Percentiles rank a stretch among this genome's conserved stretches.
Evolutionary conservation across 2,888 invertebrate genomes (phyloP).

Genomic region (Timema cristinae): DNA sequence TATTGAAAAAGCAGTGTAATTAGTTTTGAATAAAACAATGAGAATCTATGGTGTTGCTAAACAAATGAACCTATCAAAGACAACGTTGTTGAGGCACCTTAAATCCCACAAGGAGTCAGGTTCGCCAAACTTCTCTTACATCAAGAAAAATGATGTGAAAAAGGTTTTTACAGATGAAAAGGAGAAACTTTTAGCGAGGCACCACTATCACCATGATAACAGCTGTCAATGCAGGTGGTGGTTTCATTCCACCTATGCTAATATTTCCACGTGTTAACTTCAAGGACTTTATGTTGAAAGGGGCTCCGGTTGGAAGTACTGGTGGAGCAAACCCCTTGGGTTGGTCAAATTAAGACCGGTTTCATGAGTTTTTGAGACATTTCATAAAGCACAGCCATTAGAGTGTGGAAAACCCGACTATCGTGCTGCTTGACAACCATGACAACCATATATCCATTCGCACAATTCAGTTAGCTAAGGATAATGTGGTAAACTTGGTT

Average conservation of each 20-base stretch:
- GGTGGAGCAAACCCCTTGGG: slow-evolving; percentile 36
- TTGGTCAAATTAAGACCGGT: slow-evolving; percentile 36
- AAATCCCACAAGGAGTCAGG: too few species aligned
- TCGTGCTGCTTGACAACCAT: slow-evolving; percentile 37
- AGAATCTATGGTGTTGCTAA: background rate
- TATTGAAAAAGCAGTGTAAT: background rate
- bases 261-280: slow-evolving; percentile 36
- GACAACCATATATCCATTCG: slow-evolving; percentile 32
- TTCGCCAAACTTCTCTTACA: too few species aligned
- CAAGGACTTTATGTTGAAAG: slow-evolving; percentile 39
- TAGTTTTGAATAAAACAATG: background rate
- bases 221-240: slow-evolving; percentile 41
- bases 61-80: background rate
- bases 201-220: slow-evolving; percentile 17
- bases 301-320: slow-evolving; percentile 40
- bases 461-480: slow-evolving; percentile 38
- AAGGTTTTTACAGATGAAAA: slow-evolving; percentile 28
- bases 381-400: slow-evolving; percentile 33
- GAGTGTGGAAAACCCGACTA: slow-evolving; percentile 29
- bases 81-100: too few species aligned
- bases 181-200: slow-evolving; percentile 34
- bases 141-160: background rate
- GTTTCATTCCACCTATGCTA: slow-evolving; percentile 41
- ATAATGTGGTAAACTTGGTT: slow-evolving; percentile 39
- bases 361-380: slow-evolving; percentile 35